A percentile compares a stretch with the other conserved stretches of the same genome.
Conservation (phyloP, 2,113 vertebrate genomes). For the Taurulus bubalis region DNA sequence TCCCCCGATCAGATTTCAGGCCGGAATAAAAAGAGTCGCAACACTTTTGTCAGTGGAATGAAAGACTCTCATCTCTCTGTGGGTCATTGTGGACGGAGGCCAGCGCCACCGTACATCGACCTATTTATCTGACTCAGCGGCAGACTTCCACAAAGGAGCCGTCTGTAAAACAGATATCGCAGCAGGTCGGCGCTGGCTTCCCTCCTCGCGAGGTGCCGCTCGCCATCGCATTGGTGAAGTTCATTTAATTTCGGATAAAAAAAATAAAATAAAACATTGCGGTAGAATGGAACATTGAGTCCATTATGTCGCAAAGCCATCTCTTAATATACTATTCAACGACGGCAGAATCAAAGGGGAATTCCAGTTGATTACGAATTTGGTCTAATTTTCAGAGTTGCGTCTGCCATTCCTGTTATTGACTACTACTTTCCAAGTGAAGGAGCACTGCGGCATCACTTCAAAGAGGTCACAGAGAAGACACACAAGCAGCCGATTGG, state of each 20-base stretch:
- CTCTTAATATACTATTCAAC: not conserved
- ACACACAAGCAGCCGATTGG: not conserved
- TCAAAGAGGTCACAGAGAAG: not conserved
- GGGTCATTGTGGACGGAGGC: constrained; percentile 70
- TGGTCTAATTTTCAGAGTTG: not conserved
- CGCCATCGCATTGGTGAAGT: not conserved
- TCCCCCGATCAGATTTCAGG: constrained; percentile 76
- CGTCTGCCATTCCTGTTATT: not conserved
- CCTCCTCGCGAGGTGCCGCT: not conserved
- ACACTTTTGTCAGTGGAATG: constrained; percentile 80
- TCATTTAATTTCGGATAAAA: not conserved
- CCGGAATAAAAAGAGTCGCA: constrained; percentile 75
- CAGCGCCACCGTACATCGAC: constrained; percentile 64
- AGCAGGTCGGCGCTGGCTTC: constrained; percentile 8
- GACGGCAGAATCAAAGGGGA: not conserved
- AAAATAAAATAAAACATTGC: not conserved
- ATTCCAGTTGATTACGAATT: not conserved
- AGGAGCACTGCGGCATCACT: not conserved
- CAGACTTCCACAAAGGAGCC: constrained; percentile 45
- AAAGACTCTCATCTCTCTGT: constrained; percentile 81
- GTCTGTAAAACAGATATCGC: constrained; percentile 39
- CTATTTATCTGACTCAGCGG: constrained; percentile 73
- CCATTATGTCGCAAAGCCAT: not conserved
- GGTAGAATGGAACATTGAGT: not conserved
- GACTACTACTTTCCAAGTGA: not conserved